These are phyloP conservation scores for Magallana nippona DNA, from an alignment of 2,888 invertebrate species.

Conservation along the genomic window DNA sequence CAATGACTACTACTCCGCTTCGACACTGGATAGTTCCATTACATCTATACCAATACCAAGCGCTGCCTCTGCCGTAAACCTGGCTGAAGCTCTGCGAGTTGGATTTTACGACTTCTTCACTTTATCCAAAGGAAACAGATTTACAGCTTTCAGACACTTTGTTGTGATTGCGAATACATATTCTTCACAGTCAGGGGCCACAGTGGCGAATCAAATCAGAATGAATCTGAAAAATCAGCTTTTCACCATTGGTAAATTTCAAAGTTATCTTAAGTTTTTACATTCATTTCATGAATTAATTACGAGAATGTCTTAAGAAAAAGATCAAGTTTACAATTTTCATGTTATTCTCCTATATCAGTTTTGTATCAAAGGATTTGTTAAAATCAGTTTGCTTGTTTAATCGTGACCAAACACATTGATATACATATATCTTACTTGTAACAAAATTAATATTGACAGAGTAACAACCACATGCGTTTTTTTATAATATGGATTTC, in stretches of 20 bases:
- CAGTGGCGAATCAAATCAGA: neutral
- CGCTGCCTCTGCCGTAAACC: neutral
- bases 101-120: neutral
- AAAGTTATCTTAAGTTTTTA: neutral
- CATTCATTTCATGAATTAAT: too few species aligned
- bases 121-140: slow-evolving; percentile 7
- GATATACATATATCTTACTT: too few species aligned
- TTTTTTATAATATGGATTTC: too few species aligned
- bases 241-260: neutral
- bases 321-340: neutral
- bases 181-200: neutral
- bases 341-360: too few species aligned
- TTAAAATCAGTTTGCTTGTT: too few species aligned
- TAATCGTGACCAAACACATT: too few species aligned
- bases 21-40: neutral
- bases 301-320: neutral
- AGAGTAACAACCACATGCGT: too few species aligned
- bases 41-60: slow-evolving; percentile 1
- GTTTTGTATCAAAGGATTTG: too few species aligned
- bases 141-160: neutral
- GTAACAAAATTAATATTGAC: too few species aligned
- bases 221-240: neutral
- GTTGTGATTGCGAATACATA: neutral
- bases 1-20: neutral
- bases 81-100: neutral